These are phyloP conservation scores for Andrena marginata DNA, from an alignment of 2,888 invertebrate species.

Conservation along the genomic window DNA sequence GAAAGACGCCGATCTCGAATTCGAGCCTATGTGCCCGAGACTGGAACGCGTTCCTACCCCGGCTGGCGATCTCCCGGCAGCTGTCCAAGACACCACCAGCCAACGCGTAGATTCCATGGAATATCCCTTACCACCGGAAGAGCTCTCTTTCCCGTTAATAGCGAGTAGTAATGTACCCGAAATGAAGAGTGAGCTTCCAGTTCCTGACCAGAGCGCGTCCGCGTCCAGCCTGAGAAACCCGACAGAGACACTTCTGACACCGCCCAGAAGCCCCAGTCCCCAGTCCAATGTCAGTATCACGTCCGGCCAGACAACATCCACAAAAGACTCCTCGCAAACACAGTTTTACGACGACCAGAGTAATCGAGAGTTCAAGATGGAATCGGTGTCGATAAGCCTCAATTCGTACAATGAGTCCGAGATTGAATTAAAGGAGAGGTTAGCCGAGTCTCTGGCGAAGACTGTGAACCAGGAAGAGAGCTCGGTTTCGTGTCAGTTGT, in stretches of 20 bases:
- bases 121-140: constrained; percentile 70
- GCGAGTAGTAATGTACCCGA: constrained; percentile 28
- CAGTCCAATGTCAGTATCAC: constrained; percentile 60
- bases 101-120: constrained; percentile 47
- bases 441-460: constrained; percentile 73
- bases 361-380: constrained; percentile 76
- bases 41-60: constrained; percentile 37
- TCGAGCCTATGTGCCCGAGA: constrained; percentile 12
- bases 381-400: constrained; percentile 75
- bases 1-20: constrained; percentile 4
- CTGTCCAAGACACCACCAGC: constrained; percentile 31
- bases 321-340: constrained; percentile 68
- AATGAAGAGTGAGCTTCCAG: constrained; percentile 46
- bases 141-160: constrained; percentile 55
- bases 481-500: constrained; percentile 70
- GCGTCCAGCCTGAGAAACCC: constrained; percentile 56
- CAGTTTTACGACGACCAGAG: constrained; percentile 65
- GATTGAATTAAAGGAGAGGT: constrained; percentile 78
- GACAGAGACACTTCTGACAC: constrained; percentile 73
- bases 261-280: constrained; percentile 74
- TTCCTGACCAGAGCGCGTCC: constrained; percentile 48
- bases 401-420: constrained; percentile 78
- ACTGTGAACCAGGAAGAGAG: constrained; percentile 69
- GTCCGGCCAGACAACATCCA: constrained; percentile 57
- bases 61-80: constrained; percentile 57